A percentile compares a stretch with the other conserved stretches of the same genome.
These are phyloP conservation scores for Drosophila anomalata DNA, from an alignment of 2,888 invertebrate species.

Conservation along the genomic window DNA sequence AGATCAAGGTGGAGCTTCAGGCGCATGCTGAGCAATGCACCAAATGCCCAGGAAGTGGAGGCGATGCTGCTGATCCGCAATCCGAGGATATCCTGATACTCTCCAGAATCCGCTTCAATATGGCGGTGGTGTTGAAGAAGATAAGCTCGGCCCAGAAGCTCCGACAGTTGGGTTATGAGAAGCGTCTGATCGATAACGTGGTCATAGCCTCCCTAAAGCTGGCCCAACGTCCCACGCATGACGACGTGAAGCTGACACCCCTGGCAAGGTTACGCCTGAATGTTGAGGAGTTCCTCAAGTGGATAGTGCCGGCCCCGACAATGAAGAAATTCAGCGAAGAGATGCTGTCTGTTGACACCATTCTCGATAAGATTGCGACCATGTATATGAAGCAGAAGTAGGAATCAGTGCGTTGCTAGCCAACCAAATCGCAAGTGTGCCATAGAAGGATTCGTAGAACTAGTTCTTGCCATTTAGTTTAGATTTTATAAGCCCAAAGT, in stretches of 20 bases:
- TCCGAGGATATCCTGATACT: conserved; percentile 85
- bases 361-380: conserved; percentile 86
- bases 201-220: conserved; percentile 90
- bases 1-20: conserved; percentile 90
- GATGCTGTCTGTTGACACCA: conserved; percentile 90
- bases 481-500: conserved; percentile 40
- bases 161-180: conserved; percentile 90
- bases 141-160: conserved; percentile 92
- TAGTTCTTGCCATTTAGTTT: conserved; percentile 73
- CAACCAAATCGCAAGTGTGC: conserved; percentile 52
- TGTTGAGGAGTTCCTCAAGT: conserved; percentile 90
- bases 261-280: conserved; percentile 89
- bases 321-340: conserved; percentile 91
- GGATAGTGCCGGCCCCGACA: conserved; percentile 91
- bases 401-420: conserved; percentile 21
- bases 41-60: conserved; percentile 45
- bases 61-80: conserved; percentile 45
- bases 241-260: conserved; percentile 85
- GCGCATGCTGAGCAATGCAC: conserved; percentile 86
- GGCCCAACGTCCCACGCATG: conserved; percentile 89
- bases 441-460: conserved; percentile 58
- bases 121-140: conserved; percentile 92
- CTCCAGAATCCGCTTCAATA: conserved; percentile 90
- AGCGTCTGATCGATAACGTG: conserved; percentile 91
- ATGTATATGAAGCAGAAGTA: conserved; percentile 82